Percentiles rank a stretch among this genome's conserved stretches.
These are phyloP conservation scores for Gerosis bhagava DNA, from an alignment of 2,888 invertebrate species.

Conservation along the genomic window DNA sequence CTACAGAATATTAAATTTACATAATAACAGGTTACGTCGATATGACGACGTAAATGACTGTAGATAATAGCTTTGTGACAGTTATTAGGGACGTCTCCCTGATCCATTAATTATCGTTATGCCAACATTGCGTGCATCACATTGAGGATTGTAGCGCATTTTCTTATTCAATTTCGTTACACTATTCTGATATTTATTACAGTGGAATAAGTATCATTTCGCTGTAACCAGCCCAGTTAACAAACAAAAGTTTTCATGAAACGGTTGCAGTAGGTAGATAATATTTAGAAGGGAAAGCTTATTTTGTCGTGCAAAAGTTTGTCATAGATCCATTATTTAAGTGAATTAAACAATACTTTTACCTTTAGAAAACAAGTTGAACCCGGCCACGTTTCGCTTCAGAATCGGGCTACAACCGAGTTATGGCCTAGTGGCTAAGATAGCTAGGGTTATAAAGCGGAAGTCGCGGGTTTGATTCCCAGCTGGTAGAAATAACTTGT, in stretches of 20 bases:
- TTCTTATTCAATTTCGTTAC: conserved; percentile 3
- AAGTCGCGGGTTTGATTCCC: no score
- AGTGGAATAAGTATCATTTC: conserved; percentile 1
- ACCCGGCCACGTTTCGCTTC: no score
- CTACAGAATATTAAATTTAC: conserved; percentile 4
- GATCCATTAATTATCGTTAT: conserved; percentile 50
- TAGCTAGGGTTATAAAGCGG: no score
- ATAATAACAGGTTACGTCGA: conserved; percentile 18
- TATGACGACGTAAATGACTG: conserved; percentile 1
- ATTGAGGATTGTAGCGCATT: conserved; percentile 19
- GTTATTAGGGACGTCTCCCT: conserved; percentile 37
- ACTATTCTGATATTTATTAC: conserved; percentile 28
- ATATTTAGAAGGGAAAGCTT: background rate
- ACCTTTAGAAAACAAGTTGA: no score
- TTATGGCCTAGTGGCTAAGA: no score
- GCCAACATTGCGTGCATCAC: conserved; percentile 45
- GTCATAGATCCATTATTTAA: no score
- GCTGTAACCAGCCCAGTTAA: background rate
- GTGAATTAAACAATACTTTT: no score
- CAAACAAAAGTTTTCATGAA: conserved; percentile 10
- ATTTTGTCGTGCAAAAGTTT: no score
- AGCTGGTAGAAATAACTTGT: no score
- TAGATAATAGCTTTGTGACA: conserved; percentile 21
- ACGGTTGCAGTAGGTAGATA: conserved; percentile 9
- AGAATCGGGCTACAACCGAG: no score